phyloP scores from a whole-genome alignment of 1,140 invertebrate species.

The Venturia canescens region DNA sequence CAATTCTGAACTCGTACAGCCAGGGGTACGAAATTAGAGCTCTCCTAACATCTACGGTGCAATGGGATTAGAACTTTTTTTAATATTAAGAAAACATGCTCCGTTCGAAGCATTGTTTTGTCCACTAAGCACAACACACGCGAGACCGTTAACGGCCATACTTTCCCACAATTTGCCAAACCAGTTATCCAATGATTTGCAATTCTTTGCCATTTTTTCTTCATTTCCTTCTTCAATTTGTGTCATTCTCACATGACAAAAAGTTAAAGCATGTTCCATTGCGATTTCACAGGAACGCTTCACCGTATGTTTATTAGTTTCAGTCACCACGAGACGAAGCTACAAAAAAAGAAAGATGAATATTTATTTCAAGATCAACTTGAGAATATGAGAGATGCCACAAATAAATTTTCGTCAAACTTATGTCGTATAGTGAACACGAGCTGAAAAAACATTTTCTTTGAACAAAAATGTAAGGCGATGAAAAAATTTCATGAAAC shows the following conservation, averaged over 20 bases:
- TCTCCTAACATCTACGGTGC: neutral
- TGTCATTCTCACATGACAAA: constrained; percentile 79
- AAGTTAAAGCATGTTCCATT: constrained; percentile 77
- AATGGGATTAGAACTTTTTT: constrained; percentile 59
- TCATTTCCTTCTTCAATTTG: constrained; percentile 67
- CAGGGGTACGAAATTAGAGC: neutral
- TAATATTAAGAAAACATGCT: constrained; percentile 77
- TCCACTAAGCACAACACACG: constrained; percentile 80
- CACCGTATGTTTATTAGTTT: constrained; percentile 76
- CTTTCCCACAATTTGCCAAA: constrained; percentile 80
- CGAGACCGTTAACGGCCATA: constrained; percentile 76
- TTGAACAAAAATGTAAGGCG: no score
- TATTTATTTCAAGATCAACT: neutral
- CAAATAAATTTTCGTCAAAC: no score
- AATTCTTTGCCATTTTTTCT: constrained; percentile 72
- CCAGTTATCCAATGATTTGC: constrained; percentile 80
- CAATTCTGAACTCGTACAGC: neutral
- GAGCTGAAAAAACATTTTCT: no score
- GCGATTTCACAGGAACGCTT: constrained; percentile 76
- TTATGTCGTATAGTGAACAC: no score
- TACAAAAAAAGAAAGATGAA: constrained; percentile 59
- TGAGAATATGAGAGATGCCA: neutral
- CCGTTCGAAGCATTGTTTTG: constrained; percentile 73
- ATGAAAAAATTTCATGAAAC: no score
- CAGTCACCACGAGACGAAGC: constrained; percentile 70